A percentile compares a stretch with the other conserved stretches of the same genome.
Conservation (phyloP, 2,113 vertebrate species). For the Ardeotis arabs region DNA sequence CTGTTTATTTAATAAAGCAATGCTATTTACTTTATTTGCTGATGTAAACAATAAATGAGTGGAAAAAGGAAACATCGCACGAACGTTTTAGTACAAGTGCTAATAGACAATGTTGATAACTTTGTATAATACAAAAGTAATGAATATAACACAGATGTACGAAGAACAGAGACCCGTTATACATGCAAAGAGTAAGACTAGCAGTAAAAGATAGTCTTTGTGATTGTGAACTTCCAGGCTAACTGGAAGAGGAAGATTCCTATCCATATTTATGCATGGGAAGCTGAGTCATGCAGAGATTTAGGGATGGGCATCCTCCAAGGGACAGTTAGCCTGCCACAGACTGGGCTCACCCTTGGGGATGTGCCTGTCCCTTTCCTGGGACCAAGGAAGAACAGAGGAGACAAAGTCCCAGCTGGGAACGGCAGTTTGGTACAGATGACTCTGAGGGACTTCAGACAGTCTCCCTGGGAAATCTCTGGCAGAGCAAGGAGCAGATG, state of each 20-base stretch:
- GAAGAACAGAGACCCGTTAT: not conserved
- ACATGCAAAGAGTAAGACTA: not conserved
- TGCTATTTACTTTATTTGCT: not conserved
- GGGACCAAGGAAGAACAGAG: not conserved
- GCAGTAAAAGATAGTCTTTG: not conserved
- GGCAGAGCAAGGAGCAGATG: not conserved
- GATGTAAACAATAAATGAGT: not conserved
- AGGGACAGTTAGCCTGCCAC: not conserved
- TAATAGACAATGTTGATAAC: not conserved
- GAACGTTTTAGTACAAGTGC: not conserved
- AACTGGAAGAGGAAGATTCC: not conserved
- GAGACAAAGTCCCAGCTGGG: not conserved
- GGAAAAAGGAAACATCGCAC: not conserved
- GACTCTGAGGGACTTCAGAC: not conserved
- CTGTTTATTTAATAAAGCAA: not conserved
- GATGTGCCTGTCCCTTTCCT: not conserved
- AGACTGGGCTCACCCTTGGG: not conserved
- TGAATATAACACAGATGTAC: rapidly evolving
- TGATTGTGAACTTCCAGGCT: not conserved
- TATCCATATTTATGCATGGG: not conserved
- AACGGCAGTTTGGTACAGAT: not conserved
- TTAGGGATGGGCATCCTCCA: not conserved
- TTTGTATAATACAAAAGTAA: not conserved
- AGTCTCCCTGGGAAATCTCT: not conserved
- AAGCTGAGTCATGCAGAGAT: not conserved